These are phyloP conservation scores for Sepiola atlantica DNA, from an alignment of 2,888 invertebrate species.

Conservation along the genomic window DNA sequence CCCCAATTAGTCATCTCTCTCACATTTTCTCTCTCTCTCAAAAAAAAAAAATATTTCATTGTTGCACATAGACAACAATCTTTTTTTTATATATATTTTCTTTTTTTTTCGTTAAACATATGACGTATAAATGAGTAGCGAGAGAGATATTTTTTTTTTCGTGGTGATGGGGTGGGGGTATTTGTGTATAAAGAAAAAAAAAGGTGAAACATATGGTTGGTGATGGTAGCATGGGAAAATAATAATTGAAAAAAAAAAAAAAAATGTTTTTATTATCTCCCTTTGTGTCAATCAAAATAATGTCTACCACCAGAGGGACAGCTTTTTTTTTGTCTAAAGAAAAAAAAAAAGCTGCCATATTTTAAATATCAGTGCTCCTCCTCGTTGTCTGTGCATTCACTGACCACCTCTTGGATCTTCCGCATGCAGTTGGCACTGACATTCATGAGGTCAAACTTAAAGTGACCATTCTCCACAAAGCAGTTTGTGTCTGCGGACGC, in stretches of 20 bases:
- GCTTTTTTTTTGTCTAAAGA: too few relatives aligned
- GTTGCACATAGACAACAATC: not conserved
- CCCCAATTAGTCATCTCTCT: not conserved
- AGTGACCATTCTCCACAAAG: not conserved
- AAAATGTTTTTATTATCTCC: not conserved
- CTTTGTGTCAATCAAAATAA: not conserved
- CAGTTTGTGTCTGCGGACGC: conserved; percentile 32
- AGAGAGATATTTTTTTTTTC: not conserved
- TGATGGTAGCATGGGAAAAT: not conserved
- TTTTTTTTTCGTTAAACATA: not conserved
- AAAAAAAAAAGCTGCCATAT: not conserved
- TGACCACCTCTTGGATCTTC: conserved; percentile 20
- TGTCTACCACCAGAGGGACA: not conserved
- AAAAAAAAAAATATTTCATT: not conserved
- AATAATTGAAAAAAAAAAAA: not conserved
- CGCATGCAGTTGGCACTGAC: not conserved
- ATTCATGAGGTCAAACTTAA: not conserved
- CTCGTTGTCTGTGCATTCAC: not conserved
- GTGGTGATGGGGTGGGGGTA: not conserved
- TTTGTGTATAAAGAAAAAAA: not conserved
- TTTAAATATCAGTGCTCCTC: not conserved
- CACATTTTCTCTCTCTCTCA: not conserved
- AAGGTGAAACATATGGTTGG: not conserved
- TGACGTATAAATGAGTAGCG: not conserved
- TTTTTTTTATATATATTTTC: not conserved